Percentiles rank a stretch among this genome's conserved stretches.
Conservation (phyloP, 2,113 vertebrate genomes). For the Prochilodus magdalenae region DNA sequence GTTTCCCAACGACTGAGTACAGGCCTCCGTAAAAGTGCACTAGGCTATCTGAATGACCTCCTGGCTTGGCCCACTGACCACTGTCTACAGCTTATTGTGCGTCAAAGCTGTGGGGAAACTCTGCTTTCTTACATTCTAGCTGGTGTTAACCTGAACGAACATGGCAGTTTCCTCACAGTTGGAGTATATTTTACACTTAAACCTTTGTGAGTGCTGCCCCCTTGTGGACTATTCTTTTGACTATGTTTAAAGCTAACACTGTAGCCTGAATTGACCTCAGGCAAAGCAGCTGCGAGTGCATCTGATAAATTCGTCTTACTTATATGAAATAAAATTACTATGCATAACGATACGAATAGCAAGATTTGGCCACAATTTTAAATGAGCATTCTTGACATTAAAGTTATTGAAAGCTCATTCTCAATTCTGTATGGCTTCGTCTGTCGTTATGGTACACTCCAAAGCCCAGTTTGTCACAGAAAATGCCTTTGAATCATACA, state of each 20-base stretch:
- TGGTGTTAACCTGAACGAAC: background rate
- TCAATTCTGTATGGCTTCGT: no score
- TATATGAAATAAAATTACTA: no score
- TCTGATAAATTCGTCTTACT: no score
- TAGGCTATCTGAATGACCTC: slow-evolving; percentile 14
- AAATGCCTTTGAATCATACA: no score
- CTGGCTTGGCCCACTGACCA: background rate
- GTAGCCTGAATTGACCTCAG: no score
- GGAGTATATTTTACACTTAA: background rate
- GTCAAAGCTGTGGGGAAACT: background rate
- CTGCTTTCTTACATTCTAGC: background rate
- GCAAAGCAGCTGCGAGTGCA: no score
- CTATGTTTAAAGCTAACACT: background rate
- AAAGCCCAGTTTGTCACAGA: no score
- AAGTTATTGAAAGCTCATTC: no score
- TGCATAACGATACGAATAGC: no score
- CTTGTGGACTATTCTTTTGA: slow-evolving; percentile 25
- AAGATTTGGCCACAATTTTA: no score
- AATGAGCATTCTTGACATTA: no score
- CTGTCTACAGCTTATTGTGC: background rate
- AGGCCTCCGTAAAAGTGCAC: background rate
- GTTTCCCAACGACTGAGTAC: slow-evolving; percentile 43
- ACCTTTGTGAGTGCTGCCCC: slow-evolving; percentile 17
- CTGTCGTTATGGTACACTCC: no score
- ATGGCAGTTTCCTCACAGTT: background rate